These are phyloP conservation scores for Furcifer pardalis DNA, from an alignment of 2,797 vertebrate species.

Conservation along the genomic window DNA sequence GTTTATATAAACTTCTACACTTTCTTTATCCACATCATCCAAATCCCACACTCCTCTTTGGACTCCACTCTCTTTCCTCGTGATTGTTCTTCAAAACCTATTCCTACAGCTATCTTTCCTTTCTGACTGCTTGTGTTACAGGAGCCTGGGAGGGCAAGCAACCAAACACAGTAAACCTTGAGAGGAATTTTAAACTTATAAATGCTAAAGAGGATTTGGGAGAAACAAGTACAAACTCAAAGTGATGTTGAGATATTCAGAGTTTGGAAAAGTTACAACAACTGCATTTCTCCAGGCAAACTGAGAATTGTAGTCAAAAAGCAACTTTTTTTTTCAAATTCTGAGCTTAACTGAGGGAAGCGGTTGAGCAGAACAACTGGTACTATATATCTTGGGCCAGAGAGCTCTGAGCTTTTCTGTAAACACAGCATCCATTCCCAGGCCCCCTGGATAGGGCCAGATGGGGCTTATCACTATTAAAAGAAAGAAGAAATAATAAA, in stretches of 20 bases:
- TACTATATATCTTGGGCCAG: neutral
- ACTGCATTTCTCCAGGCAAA: too few species aligned
- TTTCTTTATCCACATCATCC: too few species aligned
- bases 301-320: too few species aligned
- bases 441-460: constrained; percentile 2
- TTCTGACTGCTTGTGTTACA: too few species aligned
- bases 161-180: neutral
- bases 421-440: constrained; percentile 29
- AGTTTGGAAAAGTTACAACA: too few species aligned
- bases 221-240: neutral
- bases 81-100: too few species aligned
- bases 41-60: too few species aligned
- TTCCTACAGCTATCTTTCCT: too few species aligned
- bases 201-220: neutral
- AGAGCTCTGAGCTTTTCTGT: constrained; percentile 3
- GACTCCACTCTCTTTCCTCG: too few species aligned
- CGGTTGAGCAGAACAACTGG: neutral
- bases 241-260: neutral
- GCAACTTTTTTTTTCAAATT: too few species aligned
- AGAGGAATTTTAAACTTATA: neutral
- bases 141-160: neutral
- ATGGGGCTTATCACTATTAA: constrained; percentile 15
- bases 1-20: too few species aligned
- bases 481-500: too few species aligned
- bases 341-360: neutral